Evolutionary conservation across 2,888 invertebrate genomes (phyloP), one percentile per base, ranked within the genome.

Genomic region (Philonicus albiceps): DNA sequence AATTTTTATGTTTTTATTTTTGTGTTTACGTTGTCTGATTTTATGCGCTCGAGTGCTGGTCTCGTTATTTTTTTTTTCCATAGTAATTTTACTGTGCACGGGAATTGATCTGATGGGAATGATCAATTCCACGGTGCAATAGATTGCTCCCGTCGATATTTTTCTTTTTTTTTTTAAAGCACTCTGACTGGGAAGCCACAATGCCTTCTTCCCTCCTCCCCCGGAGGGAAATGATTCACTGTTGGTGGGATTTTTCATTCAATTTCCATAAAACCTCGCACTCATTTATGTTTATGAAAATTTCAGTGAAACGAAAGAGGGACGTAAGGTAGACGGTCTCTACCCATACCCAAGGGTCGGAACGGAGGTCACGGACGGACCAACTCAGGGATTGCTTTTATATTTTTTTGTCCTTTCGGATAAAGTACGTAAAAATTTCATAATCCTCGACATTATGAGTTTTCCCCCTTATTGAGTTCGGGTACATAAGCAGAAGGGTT

Each of bases 1-100:
- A 78, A 78, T 78, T 78, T 78, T 49, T 78, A 37, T 76, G 40
- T 22, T 76, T 76, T 40, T 78, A 49, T 22, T 27, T 78, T 78
- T 78, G 27, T 64, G 27, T 49, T 78, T 78, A 78, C 49, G 30
- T 27, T 78, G 78, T 27, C 30, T 40, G 78, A 49, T 22, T 27
- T 78, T 78, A 43, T 37, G 30, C 49, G 27, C 37, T 78, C 49
- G 49, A 22, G 8, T 78, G 49, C 27, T 64, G 64, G 64, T 27
- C 64, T 64, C 64, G 27, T 64, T 64, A 64, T 64, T 64, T 27
- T 64, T 64, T 64, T 27, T 64, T 22, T n/a, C 64, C 64, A 22
- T 8, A 7, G 22, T 22, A 11, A 64, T 64, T 64, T 27, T 27
- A 11, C 3, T 27, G 22, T 22, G 22, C 19, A 64, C 64, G 11